These are phyloP conservation scores for Tachysurus fulvidraco DNA, from an alignment of 2,113 vertebrate species.

Conservation along the genomic window DNA sequence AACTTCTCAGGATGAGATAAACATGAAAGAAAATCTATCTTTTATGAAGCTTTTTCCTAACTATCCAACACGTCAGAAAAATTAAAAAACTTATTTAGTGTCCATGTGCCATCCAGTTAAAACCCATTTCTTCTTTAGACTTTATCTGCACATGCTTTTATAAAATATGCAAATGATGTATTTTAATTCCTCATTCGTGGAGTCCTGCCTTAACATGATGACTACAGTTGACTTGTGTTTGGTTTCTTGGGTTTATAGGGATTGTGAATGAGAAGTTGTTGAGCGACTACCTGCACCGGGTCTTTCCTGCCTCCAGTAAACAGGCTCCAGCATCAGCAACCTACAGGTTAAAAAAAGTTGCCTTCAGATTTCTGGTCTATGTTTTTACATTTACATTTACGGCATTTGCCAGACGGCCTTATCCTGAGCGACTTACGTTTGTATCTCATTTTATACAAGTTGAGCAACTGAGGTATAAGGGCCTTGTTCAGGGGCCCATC, in stretches of 20 bases:
- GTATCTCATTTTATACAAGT: too few species aligned
- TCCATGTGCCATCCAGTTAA: not conserved
- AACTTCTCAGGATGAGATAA: not conserved
- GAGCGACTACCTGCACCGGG: constrained; percentile 85
- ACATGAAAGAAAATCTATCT: not conserved
- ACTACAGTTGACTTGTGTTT: not conserved
- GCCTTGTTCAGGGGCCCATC: too few species aligned
- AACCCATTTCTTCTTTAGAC: not conserved
- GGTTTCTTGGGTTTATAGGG: constrained; percentile 67
- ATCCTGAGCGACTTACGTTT: too few species aligned
- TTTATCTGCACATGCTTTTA: not conserved
- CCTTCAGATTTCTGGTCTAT: not conserved
- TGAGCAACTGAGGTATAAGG: too few species aligned
- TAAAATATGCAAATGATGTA: not conserved
- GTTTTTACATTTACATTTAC: not conserved
- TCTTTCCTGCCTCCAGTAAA: constrained; percentile 80
- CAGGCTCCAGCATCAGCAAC: constrained; percentile 70
- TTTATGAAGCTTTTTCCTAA: not conserved
- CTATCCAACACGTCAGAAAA: not conserved
- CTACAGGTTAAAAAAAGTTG: constrained; percentile 77
- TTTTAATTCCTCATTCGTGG: not conserved
- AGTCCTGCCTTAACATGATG: not conserved
- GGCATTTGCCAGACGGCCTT: too few species aligned
- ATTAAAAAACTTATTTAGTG: not conserved
- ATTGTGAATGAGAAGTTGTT: constrained; percentile 90